These are phyloP conservation scores for Galeruca laticollis DNA, from an alignment of 2,888 invertebrate genomes.

Conservation along the genomic window DNA sequence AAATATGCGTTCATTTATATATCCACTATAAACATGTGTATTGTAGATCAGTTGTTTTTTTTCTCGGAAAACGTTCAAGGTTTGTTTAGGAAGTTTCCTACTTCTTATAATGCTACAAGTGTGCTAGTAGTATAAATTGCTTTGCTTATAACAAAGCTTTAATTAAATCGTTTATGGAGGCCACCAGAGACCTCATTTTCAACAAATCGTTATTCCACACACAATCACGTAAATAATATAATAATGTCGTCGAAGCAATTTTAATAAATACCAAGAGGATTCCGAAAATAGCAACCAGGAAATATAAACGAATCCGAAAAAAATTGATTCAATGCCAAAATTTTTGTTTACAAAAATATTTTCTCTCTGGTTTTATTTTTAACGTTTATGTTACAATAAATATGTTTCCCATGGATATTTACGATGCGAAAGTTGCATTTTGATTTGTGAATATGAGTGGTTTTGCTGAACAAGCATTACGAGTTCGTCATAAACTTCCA, in stretches of 20 bases:
- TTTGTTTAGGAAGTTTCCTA: no score
- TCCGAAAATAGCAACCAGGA: not conserved
- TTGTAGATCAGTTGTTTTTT: no score
- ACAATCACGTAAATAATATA: not conserved
- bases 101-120: not conserved
- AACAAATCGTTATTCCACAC: not conserved
- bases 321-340: not conserved
- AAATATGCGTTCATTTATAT: no score
- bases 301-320: not conserved
- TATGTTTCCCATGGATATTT: no score
- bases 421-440: no score
- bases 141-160: not conserved
- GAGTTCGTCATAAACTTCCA: no score
- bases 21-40: no score
- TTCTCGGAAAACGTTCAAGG: no score
- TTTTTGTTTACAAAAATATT: not conserved
- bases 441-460: no score
- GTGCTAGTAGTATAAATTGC: not conserved
- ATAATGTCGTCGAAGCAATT: not conserved
- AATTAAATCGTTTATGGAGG: conserved; percentile 1
- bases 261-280: not conserved
- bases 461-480: no score
- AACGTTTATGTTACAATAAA: not conserved
- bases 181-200: not conserved
- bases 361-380: not conserved